phyloP scores from a whole-genome alignment of 2,113 vertebrate species.

The Brachyhypopomus occidentalis region DNA sequence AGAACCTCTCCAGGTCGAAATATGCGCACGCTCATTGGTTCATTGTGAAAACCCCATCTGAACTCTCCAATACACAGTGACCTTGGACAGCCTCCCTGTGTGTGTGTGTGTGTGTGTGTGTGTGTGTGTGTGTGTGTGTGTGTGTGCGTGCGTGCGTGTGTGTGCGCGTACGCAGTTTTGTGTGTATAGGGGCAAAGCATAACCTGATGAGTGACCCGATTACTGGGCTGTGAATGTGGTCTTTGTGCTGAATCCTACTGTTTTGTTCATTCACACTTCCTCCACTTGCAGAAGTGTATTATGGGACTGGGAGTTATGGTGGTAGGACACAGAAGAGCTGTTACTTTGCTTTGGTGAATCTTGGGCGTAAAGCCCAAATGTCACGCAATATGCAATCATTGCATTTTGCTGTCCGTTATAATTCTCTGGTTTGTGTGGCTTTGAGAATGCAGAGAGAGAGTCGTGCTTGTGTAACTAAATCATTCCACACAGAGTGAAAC shows the following conservation, averaged over 20 bases:
- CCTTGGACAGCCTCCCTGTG: neutral
- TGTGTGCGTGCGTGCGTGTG: neutral
- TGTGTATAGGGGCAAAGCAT: constrained; percentile 7
- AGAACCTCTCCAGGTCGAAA: neutral
- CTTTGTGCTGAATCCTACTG: constrained; percentile 41
- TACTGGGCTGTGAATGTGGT: constrained; percentile 45
- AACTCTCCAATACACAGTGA: constrained; percentile 27
- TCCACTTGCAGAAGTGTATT: constrained; percentile 6
- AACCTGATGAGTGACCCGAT: constrained; percentile 38
- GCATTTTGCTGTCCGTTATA: neutral
- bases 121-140: neutral
- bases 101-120: neutral
- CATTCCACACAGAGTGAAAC: no score
- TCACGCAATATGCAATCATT: no score
- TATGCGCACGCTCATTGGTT: constrained; percentile 25
- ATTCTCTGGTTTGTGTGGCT: neutral
- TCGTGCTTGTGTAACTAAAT: neutral
- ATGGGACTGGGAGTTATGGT: neutral
- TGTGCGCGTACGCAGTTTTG: neutral
- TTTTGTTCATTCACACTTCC: constrained; percentile 26
- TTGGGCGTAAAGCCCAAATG: neutral
- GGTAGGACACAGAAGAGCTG: neutral
- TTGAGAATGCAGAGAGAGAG: neutral
- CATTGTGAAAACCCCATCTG: constrained; percentile 28
- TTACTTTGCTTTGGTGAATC: neutral